A percentile compares a stretch with the other conserved stretches of the same genome.
phyloP scores from a whole-genome alignment of 2,113 vertebrate genomes.

The zebrafish (Danio rerio) region GRCz12tu NC_133187.1:26254001-26254500 shows the following conservation, averaged over 20 bases:
- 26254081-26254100: not conserved
- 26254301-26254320: conserved; percentile 52
- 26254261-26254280: conserved; percentile 61
- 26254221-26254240: conserved; percentile 68
- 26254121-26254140: not conserved
- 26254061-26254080: not conserved
- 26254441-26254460: conserved; percentile 37
- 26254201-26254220: conserved; percentile 48
- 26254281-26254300: conserved; percentile 64
- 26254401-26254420: conserved; percentile 40
- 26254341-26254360: conserved; percentile 26
- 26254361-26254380: conserved; percentile 30
- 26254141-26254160: not conserved
- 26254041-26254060: not conserved
- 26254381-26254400: conserved; percentile 36
- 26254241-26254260: conserved; percentile 72
- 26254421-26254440: conserved; percentile 37
- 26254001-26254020: not conserved
- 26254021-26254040: not conserved
- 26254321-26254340: conserved; percentile 8
- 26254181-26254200: conserved; percentile 54
- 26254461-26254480: not conserved
- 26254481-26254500: not conserved
- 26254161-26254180: conserved; percentile 43
- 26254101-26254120: not conserved